Conservation (phyloP, 2,888 invertebrate species). For the Epirrhoe tristata region DNA sequence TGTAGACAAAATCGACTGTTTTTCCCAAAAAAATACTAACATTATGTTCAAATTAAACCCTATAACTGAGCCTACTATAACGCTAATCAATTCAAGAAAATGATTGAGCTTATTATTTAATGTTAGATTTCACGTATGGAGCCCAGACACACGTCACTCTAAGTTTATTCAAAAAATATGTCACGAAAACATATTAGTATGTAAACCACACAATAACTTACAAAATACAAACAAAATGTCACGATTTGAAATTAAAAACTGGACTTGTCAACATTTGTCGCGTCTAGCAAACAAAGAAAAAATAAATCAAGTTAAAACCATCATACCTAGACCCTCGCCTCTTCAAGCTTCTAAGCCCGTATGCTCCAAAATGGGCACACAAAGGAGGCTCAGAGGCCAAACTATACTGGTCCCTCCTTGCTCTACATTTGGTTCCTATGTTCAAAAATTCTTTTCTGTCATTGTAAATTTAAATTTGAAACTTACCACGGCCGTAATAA, state of each 20-base stretch:
- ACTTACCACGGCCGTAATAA: constrained; percentile 53
- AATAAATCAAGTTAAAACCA: constrained; percentile 76
- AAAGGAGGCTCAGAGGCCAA: constrained; percentile 67
- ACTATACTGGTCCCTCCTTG: constrained; percentile 54
- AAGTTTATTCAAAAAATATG: neutral
- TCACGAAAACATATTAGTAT: neutral
- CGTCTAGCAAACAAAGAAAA: constrained; percentile 79
- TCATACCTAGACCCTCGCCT: constrained; percentile 49
- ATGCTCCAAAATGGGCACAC: constrained; percentile 58
- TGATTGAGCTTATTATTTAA: too few species aligned
- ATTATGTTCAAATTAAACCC: too few species aligned
- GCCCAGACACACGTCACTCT: neutral
- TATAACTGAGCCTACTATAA: too few species aligned
- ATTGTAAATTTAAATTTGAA: constrained; percentile 62
- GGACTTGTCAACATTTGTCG: constrained; percentile 76
- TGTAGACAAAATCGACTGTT: too few species aligned
- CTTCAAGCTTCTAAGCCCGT: constrained; percentile 52
- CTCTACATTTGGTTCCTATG: constrained; percentile 62
- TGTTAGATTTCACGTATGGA: constrained; percentile 1
- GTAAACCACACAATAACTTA: neutral
- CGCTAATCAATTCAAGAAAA: too few species aligned
- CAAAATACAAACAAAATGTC: constrained; percentile 10
- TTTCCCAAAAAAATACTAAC: too few species aligned
- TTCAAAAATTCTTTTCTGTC: constrained; percentile 60
- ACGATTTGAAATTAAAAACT: constrained; percentile 57